A percentile compares a stretch with the other conserved stretches of the same genome.
phyloP scores from a whole-genome alignment of 2,888 invertebrate species.

The Drosophila affinis region DNA sequence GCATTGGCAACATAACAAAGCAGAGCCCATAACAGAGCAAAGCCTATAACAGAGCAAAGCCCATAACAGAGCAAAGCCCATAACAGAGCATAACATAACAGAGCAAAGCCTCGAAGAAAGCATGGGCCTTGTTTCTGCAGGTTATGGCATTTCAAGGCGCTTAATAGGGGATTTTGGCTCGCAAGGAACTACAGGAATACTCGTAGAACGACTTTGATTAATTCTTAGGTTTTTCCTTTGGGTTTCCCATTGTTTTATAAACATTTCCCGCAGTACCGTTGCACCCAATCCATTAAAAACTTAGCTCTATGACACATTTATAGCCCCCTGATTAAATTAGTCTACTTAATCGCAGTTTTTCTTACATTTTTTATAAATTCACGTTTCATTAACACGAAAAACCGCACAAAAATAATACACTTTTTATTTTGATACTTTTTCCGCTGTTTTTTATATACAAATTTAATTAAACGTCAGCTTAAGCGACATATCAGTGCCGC shows the following conservation, averaged over 20 bases:
- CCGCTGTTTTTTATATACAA: slow-evolving; percentile 38
- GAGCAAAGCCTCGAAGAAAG: neutral
- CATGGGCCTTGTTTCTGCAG: slow-evolving; percentile 3
- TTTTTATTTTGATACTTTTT: slow-evolving; percentile 23
- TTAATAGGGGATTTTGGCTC: neutral
- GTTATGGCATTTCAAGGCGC: slow-evolving; percentile 3
- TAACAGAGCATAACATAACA: too few relatives aligned
- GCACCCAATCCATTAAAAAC: too few relatives aligned
- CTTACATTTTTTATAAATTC: slow-evolving; percentile 11
- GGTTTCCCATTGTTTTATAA: too few relatives aligned
- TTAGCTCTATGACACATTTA: neutral
- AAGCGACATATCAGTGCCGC: slow-evolving; percentile 71
- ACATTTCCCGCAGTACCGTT: too few relatives aligned
- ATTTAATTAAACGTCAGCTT: slow-evolving; percentile 76
- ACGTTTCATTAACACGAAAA: slow-evolving; percentile 48
- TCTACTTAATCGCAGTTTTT: slow-evolving; percentile 38
- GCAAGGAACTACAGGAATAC: neutral
- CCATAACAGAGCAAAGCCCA: neutral
- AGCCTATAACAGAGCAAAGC: neutral
- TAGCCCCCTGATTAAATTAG: slow-evolving; percentile 37
- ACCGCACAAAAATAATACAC: slow-evolving; percentile 37
- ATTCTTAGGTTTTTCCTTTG: too few relatives aligned
- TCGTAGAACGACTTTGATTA: too few relatives aligned
- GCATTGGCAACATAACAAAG: slow-evolving; percentile 1
- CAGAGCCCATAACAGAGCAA: neutral